Percentiles rank a stretch among this genome's conserved stretches.
phyloP scores from a whole-genome alignment of 2,888 invertebrate species.

The Ditula angustiorana region DNA sequence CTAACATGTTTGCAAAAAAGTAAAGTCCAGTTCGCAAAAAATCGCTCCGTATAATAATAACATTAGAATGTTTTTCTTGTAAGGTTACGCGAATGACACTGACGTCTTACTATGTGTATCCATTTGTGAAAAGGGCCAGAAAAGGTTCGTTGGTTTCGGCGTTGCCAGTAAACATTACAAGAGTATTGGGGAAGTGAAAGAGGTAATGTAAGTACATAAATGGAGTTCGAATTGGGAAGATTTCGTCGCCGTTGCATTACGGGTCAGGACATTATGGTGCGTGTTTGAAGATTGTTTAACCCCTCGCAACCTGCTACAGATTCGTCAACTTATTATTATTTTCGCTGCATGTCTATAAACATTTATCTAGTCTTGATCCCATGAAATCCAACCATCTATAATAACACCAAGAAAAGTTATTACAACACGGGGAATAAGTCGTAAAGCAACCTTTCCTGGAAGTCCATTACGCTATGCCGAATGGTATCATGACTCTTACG shows the following conservation, averaged over 20 bases:
- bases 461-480: slow-evolving; percentile 79
- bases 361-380: not conserved
- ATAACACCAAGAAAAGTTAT: slow-evolving; percentile 75
- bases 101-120: slow-evolving; percentile 32
- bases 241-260: slow-evolving; percentile 56
- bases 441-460: slow-evolving; percentile 77
- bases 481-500: slow-evolving; percentile 75
- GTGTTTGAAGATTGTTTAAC: not conserved
- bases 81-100: slow-evolving; percentile 22
- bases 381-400: slow-evolving; percentile 52
- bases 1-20: not conserved
- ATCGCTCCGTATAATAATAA: slow-evolving; percentile 14
- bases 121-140: slow-evolving; percentile 45
- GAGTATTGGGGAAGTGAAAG: slow-evolving; percentile 63
- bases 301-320: too few relatives aligned
- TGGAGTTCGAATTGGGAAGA: slow-evolving; percentile 65
- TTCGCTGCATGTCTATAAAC: not conserved
- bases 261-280: not conserved
- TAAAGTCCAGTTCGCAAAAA: not conserved
- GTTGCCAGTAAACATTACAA: slow-evolving; percentile 62
- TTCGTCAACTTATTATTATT: not conserved
- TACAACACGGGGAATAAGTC: slow-evolving; percentile 78
- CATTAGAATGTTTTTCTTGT: slow-evolving; percentile 25
- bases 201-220: slow-evolving; percentile 60
- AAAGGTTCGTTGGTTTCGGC: slow-evolving; percentile 52